phyloP scores from a whole-genome alignment of 2,113 vertebrate species.

The Kryptolebias marmoratus region DNA sequence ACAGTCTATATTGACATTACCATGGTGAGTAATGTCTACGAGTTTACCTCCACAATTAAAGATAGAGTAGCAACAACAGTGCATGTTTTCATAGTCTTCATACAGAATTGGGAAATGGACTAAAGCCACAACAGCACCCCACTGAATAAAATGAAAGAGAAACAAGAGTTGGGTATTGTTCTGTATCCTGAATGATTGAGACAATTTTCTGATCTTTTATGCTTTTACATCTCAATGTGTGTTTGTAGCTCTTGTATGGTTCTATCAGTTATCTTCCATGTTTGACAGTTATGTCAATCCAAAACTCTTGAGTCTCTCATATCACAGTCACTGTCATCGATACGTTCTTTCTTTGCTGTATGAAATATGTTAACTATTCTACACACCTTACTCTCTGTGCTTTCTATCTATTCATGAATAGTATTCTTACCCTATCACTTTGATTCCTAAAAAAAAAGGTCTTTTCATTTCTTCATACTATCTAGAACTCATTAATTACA shows the following conservation, averaged over 20 bases:
- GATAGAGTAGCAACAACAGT: neutral
- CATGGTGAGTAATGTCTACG: neutral
- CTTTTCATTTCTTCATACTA: too few relatives aligned
- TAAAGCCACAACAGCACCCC: neutral
- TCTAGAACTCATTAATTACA: too few relatives aligned
- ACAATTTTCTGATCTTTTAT: neutral
- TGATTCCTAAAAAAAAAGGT: too few relatives aligned
- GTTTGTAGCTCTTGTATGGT: neutral
- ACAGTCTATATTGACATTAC: neutral
- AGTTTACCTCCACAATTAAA: neutral
- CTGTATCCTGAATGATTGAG: neutral
- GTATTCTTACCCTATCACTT: too few relatives aligned
- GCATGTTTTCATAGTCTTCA: neutral
- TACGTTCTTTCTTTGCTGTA: neutral
- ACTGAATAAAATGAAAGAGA: neutral
- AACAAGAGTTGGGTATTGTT: neutral
- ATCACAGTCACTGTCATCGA: neutral
- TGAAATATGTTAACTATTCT: neutral
- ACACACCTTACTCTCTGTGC: neutral
- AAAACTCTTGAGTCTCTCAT: neutral
- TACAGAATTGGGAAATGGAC: neutral
- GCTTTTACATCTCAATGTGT: neutral
- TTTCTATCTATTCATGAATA: too few relatives aligned
- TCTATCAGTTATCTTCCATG: neutral
- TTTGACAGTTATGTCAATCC: neutral